These are phyloP conservation scores for Pimephales promelas DNA, from an alignment of 2,113 vertebrate species.

Conservation along the genomic window DNA sequence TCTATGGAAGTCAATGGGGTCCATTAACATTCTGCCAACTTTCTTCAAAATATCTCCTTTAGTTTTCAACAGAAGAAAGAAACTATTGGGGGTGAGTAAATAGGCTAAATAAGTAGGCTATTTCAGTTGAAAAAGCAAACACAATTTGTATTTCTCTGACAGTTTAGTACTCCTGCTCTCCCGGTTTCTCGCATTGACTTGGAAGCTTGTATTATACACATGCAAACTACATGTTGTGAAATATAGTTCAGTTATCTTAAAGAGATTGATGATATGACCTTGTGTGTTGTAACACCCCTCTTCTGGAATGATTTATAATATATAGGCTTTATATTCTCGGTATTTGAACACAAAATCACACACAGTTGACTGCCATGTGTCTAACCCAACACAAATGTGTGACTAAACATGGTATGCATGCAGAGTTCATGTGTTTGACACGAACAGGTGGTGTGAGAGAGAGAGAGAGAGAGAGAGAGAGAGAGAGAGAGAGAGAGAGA, in stretches of 20 bases:
- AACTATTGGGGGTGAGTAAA: no score
- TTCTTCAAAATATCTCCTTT: no score
- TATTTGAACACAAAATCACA: not conserved
- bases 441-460: conserved; percentile 68
- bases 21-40: no score
- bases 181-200: not conserved
- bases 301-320: not conserved
- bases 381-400: conserved; percentile 58
- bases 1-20: no score
- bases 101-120: not conserved
- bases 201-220: not conserved
- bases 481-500: conserved; percentile 37
- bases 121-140: not conserved
- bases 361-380: conserved; percentile 21
- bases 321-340: not conserved
- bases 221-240: not conserved
- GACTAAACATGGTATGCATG: conserved; percentile 43
- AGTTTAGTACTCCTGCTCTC: not conserved
- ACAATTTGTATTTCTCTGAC: not conserved
- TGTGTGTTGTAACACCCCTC: not conserved
- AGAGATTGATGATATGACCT: not conserved
- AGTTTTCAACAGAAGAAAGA: no score
- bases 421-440: conserved; percentile 53
- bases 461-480: conserved; percentile 30
- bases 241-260: not conserved